Evolutionary conservation across 2,888 invertebrate species (phyloP).

Genomic region (Criorhina ranunculi): DNA sequence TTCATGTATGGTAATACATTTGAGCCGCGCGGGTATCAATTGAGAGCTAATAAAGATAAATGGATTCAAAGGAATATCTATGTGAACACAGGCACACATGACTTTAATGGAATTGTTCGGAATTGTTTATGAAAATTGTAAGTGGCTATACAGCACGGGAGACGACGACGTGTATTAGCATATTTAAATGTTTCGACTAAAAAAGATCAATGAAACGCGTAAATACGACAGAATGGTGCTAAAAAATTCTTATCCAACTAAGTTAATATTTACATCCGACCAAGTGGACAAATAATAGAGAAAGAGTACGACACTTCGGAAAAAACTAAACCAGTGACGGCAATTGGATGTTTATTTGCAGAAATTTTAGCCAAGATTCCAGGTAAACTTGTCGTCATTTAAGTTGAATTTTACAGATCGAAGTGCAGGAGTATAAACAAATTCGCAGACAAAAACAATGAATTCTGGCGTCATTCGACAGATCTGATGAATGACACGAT

Average conservation of each 20-base stretch:
- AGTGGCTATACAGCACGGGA: no score
- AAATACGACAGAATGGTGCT: constrained; percentile 46
- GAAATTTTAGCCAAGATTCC: constrained; percentile 1
- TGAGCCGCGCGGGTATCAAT: neutral
- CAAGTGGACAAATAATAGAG: constrained; percentile 16
- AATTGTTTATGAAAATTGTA: neutral
- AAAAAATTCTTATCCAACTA: constrained; percentile 36
- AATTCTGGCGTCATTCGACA: constrained; percentile 43
- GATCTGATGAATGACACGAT: constrained; percentile 44
- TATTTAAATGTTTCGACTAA: constrained; percentile 9
- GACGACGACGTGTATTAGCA: constrained; percentile 10
- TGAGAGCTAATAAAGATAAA: constrained; percentile 16
- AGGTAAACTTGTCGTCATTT: constrained; percentile 3
- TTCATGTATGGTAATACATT: constrained; percentile 13
- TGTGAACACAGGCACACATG: neutral
- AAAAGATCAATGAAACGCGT: constrained; percentile 21
- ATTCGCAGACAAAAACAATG: neutral
- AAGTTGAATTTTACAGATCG: neutral
- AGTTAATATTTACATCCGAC: constrained; percentile 16
- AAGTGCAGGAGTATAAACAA: neutral
- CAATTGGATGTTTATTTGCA: constrained; percentile 6
- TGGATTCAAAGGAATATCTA: constrained; percentile 8
- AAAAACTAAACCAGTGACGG: constrained; percentile 6
- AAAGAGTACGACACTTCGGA: constrained; percentile 9
- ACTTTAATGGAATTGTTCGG: constrained; percentile 1